Base-by-base conservation (phyloP, 2,797 vertebrate species). In the Anguilla obscura region DNA sequence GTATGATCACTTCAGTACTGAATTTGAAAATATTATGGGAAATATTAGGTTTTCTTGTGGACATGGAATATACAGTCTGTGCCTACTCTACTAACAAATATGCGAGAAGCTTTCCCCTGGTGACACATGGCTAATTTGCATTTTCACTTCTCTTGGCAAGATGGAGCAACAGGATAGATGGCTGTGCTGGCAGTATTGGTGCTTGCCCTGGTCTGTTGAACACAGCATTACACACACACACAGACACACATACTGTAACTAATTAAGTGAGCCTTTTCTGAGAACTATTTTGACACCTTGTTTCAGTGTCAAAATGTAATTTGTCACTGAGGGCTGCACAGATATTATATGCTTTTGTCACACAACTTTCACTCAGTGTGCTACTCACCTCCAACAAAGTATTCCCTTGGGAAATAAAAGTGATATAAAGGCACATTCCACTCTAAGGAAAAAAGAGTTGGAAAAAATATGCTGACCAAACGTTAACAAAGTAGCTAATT, bases 401-500 rank as follows among this genome's bases (percentile, higher is more conserved):
- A 27, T 85, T 66, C 69, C 63, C 82, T 54, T 69, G 48, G 66
- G 74, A 40, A 79, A 71, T 84, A 76, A 87, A 85, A 66, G 82
- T 84, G 36, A 69, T 52, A 45, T 21, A 71, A 30, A n/a, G 63
- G 83, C 48, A 88, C 30, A 54, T 88, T 85, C 12, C 63, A 83
- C 45, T 63, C 83, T 24, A 12, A 18, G 14, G n/a, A 60, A 84
- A 69, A 71, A 83, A 84, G 48, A 63, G 24, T 16, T 80, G 45
- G 16, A 45, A 82, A 82, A 50, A 82, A n/a, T 48, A 21, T 40
- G 76, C 52, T 88, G 86, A 76, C 18, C 36, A 58, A 84, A 84
- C 80, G 3, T 76, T 86, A 86, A 88, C 36, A n/a, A 88, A 87
- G 87, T 85, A 8, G 90, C 90, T 91, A 88, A 93, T 94, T 91